These are phyloP conservation scores for Asbolus verrucosus DNA, from an alignment of 1,140 invertebrate species.

Conservation along the genomic window DNA sequence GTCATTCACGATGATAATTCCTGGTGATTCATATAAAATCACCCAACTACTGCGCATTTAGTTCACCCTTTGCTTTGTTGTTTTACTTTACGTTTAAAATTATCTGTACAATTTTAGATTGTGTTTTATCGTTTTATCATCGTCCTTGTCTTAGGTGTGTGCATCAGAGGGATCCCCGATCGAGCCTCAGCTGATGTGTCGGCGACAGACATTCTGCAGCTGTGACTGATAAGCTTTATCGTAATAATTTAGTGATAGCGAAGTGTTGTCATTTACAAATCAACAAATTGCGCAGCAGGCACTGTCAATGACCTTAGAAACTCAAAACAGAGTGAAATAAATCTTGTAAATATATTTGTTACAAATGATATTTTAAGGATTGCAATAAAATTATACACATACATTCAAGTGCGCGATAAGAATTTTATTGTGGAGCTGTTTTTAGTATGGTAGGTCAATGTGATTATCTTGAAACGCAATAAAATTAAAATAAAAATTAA, in stretches of 20 bases:
- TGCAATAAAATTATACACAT: conserved; percentile 34
- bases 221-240: conserved; percentile 44
- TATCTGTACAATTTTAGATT: conserved; percentile 32
- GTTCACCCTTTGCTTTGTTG: conserved; percentile 11
- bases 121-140: conserved; percentile 39
- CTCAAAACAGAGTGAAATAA: conserved; percentile 8
- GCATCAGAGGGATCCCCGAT: conserved; percentile 15
- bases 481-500: conserved; percentile 26
- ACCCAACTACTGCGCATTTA: conserved; percentile 7
- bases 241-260: conserved; percentile 35
- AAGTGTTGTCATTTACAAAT: conserved; percentile 45
- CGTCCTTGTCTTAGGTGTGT: conserved; percentile 21
- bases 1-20: too few species aligned
- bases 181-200: conserved; percentile 41
- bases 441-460: conserved; percentile 41
- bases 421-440: conserved; percentile 19
- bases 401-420: conserved; percentile 16
- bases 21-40: conserved; percentile 19
- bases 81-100: conserved; percentile 21
- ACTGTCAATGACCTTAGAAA: conserved; percentile 41
- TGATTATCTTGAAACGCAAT: conserved; percentile 35
- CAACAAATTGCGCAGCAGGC: conserved; percentile 42
- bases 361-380: conserved; percentile 22
- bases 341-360: conserved; percentile 34
- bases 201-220: conserved; percentile 46